Evolutionary conservation across 2,888 invertebrate species (phyloP), one percentile per base, ranked within the genome.

Genomic region (Creontiades dilutus): DNA sequence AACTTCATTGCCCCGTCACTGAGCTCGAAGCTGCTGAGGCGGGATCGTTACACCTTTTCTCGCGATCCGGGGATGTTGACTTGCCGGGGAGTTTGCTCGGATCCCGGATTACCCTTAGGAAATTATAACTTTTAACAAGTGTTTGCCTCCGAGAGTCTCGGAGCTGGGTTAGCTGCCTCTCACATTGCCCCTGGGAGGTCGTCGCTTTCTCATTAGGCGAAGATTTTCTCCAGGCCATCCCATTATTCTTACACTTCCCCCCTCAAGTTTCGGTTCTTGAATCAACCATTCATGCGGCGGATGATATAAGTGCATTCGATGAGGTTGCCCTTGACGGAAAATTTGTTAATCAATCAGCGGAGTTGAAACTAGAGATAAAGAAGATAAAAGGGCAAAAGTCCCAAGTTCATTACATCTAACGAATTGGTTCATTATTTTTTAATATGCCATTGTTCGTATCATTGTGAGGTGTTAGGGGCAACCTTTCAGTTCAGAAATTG

Each of bases 41-140:
- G 68, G 68, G 68, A 68, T 78, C 78, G 78, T 78, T 78, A 46
- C 47, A 82, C 52, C 46, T 82, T 48, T 80, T 37, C 80, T 52
- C 52, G 19, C 47, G 48, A 16, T 46, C 82, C 85, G 27, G 46
- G 75, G 76, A 75, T 86, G 86, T 86, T 86, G 86, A 86, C 86
- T 86, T 46, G 61, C 19, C 37, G 47, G 75, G 76, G 68, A 86
- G 76, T 76, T 86, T 86, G 75, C 86, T 28, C 47, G 55, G 23
- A 55, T 86, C 47, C 47, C 76, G 86, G 86, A 86, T 86, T 86
- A 86, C 86, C 86, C 86, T 86, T 76, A 86, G 86, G 86, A 86
- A 86, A 86, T 86, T 86, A 86, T 86, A 86, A 86, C 75, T 86
- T 86, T 86, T 86, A 86, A 86, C 86, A 86, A 86, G 76, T 86